phyloP scores from a whole-genome alignment of 2,888 invertebrate genomes.

The Chymomyza fuscimana region DNA sequence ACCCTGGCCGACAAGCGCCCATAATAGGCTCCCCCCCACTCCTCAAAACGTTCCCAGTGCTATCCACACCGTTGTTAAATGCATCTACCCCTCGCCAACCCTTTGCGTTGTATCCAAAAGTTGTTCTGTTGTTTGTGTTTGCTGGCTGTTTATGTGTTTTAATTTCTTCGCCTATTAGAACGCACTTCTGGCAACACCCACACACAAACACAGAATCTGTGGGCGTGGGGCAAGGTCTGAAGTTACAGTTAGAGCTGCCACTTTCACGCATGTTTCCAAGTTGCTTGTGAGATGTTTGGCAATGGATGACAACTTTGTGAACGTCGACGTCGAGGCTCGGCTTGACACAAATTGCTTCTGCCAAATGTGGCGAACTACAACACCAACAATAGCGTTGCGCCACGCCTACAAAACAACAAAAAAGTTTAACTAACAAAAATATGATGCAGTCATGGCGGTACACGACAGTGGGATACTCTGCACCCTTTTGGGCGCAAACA shows the following conservation, averaged over 20 bases:
- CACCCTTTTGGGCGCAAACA: constrained; percentile 46
- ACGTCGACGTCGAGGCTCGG: constrained; percentile 39
- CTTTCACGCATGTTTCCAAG: constrained; percentile 73
- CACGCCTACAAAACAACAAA: constrained; percentile 62
- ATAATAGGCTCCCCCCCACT: not conserved
- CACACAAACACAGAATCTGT: not conserved
- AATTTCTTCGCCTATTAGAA: constrained; percentile 52
- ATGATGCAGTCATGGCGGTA: no score
- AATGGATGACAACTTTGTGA: constrained; percentile 9
- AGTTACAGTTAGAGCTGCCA: constrained; percentile 48
- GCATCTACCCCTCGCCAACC: constrained; percentile 33
- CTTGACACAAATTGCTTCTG: constrained; percentile 69
- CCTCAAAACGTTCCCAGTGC: constrained; percentile 27
- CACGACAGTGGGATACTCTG: no score
- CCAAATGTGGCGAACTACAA: constrained; percentile 70
- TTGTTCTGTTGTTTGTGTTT: constrained; percentile 39
- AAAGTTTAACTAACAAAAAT: constrained; percentile 22
- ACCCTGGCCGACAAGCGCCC: not conserved
- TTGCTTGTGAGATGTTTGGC: constrained; percentile 52
- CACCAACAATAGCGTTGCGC: constrained; percentile 52
- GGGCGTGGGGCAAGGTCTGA: not conserved
- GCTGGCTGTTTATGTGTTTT: constrained; percentile 44
- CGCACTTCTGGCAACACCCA: constrained; percentile 11
- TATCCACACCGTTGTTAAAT: constrained; percentile 66
- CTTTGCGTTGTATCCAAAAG: constrained; percentile 29